A percentile compares a stretch with the other conserved stretches of the same genome.
Evolutionary conservation across 2,113 vertebrate genomes (phyloP).

Genomic region (Cephalopterus ornatus): DNA sequence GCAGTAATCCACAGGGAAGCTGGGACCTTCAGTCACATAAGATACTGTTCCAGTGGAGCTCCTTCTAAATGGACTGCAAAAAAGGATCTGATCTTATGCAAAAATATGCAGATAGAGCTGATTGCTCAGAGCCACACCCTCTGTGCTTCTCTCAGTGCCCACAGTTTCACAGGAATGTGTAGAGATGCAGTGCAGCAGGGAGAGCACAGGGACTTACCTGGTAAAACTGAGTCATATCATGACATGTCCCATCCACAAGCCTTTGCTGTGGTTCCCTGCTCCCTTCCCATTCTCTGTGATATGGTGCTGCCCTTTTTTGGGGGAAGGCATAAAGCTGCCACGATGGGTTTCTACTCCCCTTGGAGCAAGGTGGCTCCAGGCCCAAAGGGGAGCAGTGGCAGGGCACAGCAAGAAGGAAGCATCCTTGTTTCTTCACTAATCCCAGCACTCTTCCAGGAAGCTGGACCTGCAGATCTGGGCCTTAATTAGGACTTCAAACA

Average conservation of each 20-base stretch:
- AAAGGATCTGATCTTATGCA: background rate
- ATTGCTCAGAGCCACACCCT: background rate
- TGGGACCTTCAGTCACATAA: background rate
- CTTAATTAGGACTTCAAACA: background rate
- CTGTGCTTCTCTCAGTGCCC: background rate
- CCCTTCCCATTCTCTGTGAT: background rate
- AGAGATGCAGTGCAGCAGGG: background rate
- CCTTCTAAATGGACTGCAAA: background rate
- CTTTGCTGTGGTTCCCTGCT: background rate
- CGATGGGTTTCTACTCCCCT: background rate
- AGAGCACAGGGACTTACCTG: background rate
- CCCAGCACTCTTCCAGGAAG: background rate
- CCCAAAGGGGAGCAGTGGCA: background rate
- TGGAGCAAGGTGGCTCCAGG: background rate
- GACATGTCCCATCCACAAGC: background rate
- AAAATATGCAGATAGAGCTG: background rate
- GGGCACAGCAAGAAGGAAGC: background rate
- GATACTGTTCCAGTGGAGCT: background rate
- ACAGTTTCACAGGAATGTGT: accelerated
- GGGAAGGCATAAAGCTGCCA: background rate
- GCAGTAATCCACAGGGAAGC: background rate
- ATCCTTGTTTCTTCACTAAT: background rate
- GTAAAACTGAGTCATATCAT: background rate
- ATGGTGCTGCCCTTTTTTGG: background rate
- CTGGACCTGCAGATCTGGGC: background rate